Base-by-base conservation (phyloP, 2,797 vertebrate genomes). In the Gymnodraco acuticeps region DNA sequence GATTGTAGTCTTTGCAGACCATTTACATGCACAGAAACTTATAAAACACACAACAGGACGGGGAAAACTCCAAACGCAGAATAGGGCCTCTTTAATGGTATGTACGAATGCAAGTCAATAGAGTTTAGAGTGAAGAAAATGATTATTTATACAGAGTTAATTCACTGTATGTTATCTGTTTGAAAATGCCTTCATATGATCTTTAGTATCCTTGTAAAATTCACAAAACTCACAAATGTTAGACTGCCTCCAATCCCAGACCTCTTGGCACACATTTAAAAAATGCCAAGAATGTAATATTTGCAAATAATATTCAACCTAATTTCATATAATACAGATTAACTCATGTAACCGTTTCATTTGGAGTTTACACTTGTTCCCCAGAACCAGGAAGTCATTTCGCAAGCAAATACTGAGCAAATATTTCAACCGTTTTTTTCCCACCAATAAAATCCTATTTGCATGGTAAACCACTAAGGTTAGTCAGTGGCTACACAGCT, bases 391-490 rank as follows among this genome's bases (percentile, higher is more conserved):
- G 64, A 82, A 59, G 43, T 85, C 2, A 71, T 53, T 75, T 42
- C 11, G 7, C 10, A 33, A 45, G 31, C 27, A 53, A 41, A 66
- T 23, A 53, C 31, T 43, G 9, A 55, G 69, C 75, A 75, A 78
- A 89, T 86, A 87, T 85, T 88, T 78, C 38, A 70, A 76, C 16
- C n/a, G 27, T 52, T 59, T 46, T 38, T 51, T 73, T 67, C 33
- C 46, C 38, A 42, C 13, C 51, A 56, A 4, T 50, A 58, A 76
- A 80, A 58, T 64, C 27, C 38, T 60, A 47, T 82, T 85, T 85
- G 61, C 65, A 62, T 50, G 17, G 54, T 78, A 69, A 79, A 77
- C 45, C 45, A 61, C 75, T 64, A 27, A 62, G 27, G 55, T 70
- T 46, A 33, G 51, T 42, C 62, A 73, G 61, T 62, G 10, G 38